Evolutionary conservation across 2,888 invertebrate species (phyloP), one percentile per base, ranked within the genome.

Genomic region (Elysia crispata): DNA sequence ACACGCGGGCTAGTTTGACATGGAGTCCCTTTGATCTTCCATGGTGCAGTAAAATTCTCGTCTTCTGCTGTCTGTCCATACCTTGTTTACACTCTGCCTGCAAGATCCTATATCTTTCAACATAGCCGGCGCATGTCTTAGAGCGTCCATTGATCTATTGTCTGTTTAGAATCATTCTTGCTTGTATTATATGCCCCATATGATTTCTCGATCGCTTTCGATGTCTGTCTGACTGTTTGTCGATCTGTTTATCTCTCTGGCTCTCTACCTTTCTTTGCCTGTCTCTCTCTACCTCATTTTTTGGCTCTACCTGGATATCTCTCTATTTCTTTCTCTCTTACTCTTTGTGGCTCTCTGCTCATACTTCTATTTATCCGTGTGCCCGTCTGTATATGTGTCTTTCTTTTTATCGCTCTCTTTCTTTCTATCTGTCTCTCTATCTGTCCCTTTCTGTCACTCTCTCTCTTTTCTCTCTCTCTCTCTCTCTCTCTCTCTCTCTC

Each of bases 141-240:
- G n/a, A n/a, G n/a, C n/a, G n/a, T n/a, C n/a, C n/a, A n/a, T n/a
- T n/a, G n/a, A n/a, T n/a, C n/a, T n/a, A n/a, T n/a, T n/a, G n/a
- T n/a, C n/a, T n/a, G n/a, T n/a, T n/a, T n/a, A n/a, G n/a, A n/a
- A n/a, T n/a, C n/a, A n/a, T n/a, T n/a, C n/a, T n/a, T n/a, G n/a
- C n/a, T n/a, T n/a, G n/a, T n/a, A n/a, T n/a, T n/a, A n/a, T n/a
- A n/a, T n/a, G n/a, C n/a, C n/a, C n/a, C n/a, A n/a, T n/a, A n/a
- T n/a, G n/a, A n/a, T n/a, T 60, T 76, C 30, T 74, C 79, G 13
- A 78, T 81, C 41, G 75, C 82, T 15, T 75, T 60, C 15, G 76
- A 80, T 0, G 79, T 79, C 0, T 81, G 76, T 75, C 6, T n/a
- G 72, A 72, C 8, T 11, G 13, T 18, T 23, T 28, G 49, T 31